Conservation (phyloP, 2,113 vertebrate species). For the Heterotilapia buettikoferi region DNA sequence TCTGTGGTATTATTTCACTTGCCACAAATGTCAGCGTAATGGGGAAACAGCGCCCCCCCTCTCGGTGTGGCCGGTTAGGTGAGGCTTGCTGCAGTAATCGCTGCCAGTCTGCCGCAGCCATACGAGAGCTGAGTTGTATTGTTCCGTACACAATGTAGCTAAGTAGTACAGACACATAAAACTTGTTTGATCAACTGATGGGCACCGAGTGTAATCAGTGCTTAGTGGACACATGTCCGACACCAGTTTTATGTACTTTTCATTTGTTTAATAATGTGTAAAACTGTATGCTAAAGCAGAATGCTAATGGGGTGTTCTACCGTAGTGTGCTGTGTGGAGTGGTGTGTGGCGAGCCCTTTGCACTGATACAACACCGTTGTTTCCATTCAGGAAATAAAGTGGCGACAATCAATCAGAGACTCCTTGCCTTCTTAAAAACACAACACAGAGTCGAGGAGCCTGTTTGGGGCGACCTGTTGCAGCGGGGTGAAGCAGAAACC, state of each 20-base stretch:
- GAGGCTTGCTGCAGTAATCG: background rate
- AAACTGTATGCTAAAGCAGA: background rate
- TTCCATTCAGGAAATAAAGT: background rate
- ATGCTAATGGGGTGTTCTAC: background rate
- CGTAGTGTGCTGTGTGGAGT: rapidly evolving
- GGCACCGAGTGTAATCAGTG: background rate
- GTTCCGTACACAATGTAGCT: background rate
- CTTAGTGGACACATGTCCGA: background rate
- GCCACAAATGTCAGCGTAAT: background rate
- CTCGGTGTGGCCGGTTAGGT: rapidly evolving
- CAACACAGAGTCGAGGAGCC: background rate
- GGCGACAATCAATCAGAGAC: background rate
- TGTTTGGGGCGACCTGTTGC: rapidly evolving
- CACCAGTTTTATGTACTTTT: background rate
- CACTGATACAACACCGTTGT: background rate
- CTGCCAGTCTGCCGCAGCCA: background rate
- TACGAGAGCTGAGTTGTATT: too few relatives aligned
- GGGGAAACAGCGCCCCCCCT: background rate
- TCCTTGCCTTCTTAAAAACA: background rate
- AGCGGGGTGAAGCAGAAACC: rapidly evolving
- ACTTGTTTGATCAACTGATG: background rate
- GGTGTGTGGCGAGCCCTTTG: rapidly evolving
- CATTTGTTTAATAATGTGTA: background rate
- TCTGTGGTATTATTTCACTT: background rate
- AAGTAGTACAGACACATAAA: background rate